phyloP scores from a whole-genome alignment of 2,113 vertebrate species.

The Zosterops lateralis region DNA sequence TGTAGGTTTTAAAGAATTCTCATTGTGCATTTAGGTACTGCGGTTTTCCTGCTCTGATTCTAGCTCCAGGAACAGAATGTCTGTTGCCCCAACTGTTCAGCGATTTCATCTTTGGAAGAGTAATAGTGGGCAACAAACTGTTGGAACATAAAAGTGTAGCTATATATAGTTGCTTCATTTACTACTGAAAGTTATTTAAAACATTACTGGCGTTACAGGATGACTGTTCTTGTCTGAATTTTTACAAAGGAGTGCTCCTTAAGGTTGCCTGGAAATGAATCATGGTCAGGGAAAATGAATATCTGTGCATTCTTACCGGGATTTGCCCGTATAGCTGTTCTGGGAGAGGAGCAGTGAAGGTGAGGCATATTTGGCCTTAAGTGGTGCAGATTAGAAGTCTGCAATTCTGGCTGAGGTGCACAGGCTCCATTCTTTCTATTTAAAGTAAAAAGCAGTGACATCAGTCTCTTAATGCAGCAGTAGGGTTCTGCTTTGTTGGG shows the following conservation, averaged over 20 bases:
- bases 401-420: neutral
- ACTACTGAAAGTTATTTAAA: neutral
- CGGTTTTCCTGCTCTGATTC: neutral
- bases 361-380: neutral
- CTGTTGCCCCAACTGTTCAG: neutral
- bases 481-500: neutral
- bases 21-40: neutral
- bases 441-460: neutral
- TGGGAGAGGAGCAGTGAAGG: neutral
- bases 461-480: fast-evolving
- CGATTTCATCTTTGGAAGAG: neutral
- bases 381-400: neutral
- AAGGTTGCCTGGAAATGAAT: neutral
- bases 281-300: fast-evolving
- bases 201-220: neutral
- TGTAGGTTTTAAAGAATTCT: neutral
- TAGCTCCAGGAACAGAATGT: neutral
- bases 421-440: neutral
- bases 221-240: neutral
- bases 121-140: neutral
- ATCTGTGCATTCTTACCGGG: neutral
- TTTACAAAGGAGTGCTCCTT: neutral
- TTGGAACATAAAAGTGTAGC: neutral
- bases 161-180: neutral
- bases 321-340: neutral